Evolutionary conservation across 2,797 vertebrate genomes (phyloP).

Genomic region (Menidia menidia): DNA sequence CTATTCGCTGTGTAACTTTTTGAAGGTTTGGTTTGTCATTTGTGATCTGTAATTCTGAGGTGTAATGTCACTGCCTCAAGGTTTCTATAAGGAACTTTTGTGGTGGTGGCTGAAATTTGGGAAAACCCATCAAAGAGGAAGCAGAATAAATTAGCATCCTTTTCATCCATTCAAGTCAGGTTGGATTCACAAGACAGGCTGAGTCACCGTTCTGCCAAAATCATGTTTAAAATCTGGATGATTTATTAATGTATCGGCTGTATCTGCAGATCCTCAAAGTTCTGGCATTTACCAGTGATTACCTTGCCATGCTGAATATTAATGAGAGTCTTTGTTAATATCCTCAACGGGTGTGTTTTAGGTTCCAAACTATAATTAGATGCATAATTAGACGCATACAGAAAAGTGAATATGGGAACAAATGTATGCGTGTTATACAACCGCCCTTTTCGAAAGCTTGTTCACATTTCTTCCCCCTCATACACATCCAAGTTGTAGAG

Average conservation of each 20-base stretch:
- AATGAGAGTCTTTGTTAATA: too few species aligned
- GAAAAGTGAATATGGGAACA: constrained; percentile 32
- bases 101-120: constrained; percentile 61
- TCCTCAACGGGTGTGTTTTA: neutral
- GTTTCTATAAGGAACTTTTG: constrained; percentile 55
- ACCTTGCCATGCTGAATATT: neutral
- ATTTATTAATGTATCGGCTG: neutral
- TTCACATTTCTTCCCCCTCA: constrained; percentile 51
- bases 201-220: constrained; percentile 21
- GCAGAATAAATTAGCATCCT: constrained; percentile 48
- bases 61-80: constrained; percentile 39
- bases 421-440: constrained; percentile 61
- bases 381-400: neutral
- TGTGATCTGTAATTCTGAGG: constrained; percentile 30
- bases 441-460: constrained; percentile 41
- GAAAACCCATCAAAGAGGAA: constrained; percentile 58
- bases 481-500: constrained; percentile 71
- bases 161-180: constrained; percentile 33
- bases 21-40: constrained; percentile 24
- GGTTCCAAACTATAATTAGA: neutral
- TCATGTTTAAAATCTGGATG: constrained; percentile 22
- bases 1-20: constrained; percentile 17
- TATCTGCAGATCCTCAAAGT: constrained; percentile 10
- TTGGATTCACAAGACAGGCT: constrained; percentile 21
- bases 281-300: neutral